Base-by-base conservation (phyloP, 2,888 invertebrate genomes). In the Busseola fusca region DNA sequence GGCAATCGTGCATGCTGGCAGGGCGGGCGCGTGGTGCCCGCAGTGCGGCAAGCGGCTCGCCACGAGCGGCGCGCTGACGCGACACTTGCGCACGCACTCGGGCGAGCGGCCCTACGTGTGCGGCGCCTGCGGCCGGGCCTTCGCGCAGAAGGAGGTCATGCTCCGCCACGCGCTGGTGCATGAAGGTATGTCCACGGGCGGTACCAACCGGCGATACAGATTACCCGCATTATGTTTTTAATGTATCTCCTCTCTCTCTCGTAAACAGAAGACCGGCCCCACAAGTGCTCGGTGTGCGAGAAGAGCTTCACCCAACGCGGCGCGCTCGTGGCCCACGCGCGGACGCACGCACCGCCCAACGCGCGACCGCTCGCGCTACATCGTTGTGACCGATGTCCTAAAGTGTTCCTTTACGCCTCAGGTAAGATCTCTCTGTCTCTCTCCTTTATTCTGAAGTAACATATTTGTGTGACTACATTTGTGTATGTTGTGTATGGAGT, bases 221-320 rank as follows among this genome's bases (percentile, higher is more conserved):
- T 40, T 10, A 18, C 27, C 27, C 16, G 16, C 25, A 40, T 25
- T 1, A 25, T 25, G 4, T 40, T 37, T 50, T 18, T 45, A 21
- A 37, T 34, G 3, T 18, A 27, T 96, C 37, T 27, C 9, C 14
- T 21, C 4, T 54, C 4, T 54, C 57, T 40, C 34, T 56, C 10
- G 5, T 14, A 1, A 0, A 3, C 87, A 94, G 96, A 96, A 37
- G 94, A 96, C 65, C 97, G 97, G 74, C 97, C 97, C 14, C 97
- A 96, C 92, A 95, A 95, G 80, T 98, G 98, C 88, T 90, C 94
- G 0, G 91, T 93, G 77, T 98, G 98, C 86, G 93, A 96, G 0
- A 97, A 97, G 88, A 96, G 97, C 76, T 98, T 97, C 91, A 97
- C 97, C 0, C 98, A 98, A 90, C 97, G 97, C 79, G 96, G 97